A percentile compares a stretch with the other conserved stretches of the same genome.
Evolutionary conservation across 2,888 invertebrate genomes (phyloP).

Genomic region (Lypha dubia): DNA sequence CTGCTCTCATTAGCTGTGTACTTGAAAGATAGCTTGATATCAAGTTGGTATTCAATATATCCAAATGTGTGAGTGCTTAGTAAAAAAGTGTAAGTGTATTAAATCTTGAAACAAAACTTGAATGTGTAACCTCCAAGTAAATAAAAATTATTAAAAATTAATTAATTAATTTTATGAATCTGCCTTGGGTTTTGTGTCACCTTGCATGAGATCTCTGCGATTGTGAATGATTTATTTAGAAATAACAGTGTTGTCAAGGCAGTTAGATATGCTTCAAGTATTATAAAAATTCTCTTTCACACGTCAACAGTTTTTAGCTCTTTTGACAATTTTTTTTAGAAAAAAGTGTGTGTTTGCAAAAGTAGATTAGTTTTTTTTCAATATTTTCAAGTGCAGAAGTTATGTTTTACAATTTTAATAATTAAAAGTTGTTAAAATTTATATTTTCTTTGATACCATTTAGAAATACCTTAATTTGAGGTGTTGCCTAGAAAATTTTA

Average conservation of each 20-base stretch:
- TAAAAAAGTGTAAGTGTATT: too few relatives aligned
- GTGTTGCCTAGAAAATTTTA: constrained; percentile 59
- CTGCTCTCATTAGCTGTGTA: too few relatives aligned
- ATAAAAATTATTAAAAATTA: too few relatives aligned
- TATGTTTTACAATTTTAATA: constrained; percentile 45
- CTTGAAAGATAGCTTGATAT: too few relatives aligned
- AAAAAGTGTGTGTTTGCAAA: constrained; percentile 33
- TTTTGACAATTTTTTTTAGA: constrained; percentile 51
- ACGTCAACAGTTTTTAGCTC: constrained; percentile 72
- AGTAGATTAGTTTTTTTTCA: constrained; percentile 46
- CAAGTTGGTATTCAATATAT: too few relatives aligned
- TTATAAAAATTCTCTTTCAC: constrained; percentile 59
- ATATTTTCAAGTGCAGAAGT: constrained; percentile 42
- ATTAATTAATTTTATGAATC: too few relatives aligned
- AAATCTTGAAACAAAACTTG: too few relatives aligned
- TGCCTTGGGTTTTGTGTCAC: not conserved
- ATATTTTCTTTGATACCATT: constrained; percentile 28
- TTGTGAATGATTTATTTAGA: constrained; percentile 8
- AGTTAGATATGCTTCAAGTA: too few relatives aligned
- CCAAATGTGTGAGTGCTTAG: too few relatives aligned
- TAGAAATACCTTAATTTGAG: constrained; percentile 46
- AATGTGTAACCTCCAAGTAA: too few relatives aligned
- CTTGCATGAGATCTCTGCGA: too few relatives aligned
- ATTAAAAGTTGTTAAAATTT: constrained; percentile 12
- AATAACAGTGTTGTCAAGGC: constrained; percentile 46